Evolutionary conservation across 2,113 vertebrate genomes (phyloP).

Genomic region (Dasypus novemcinctus): DNA sequence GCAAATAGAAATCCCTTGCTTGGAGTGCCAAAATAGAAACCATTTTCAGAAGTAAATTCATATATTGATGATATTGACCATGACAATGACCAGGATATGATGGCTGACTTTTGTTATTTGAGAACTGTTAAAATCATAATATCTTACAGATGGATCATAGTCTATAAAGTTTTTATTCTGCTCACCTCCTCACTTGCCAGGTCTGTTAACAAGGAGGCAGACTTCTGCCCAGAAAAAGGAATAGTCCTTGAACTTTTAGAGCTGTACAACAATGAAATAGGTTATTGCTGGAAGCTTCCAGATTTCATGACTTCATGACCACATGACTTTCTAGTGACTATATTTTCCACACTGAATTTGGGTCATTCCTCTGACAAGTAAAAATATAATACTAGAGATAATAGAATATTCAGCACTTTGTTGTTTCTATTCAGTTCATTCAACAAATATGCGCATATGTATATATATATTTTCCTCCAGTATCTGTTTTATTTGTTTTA

Average conservation of each 20-base stretch:
- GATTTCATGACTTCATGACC: conserved; percentile 55
- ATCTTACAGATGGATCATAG: background rate
- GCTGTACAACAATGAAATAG: background rate
- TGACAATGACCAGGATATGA: background rate
- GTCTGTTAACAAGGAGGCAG: background rate
- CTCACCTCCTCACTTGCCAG: conserved; percentile 7
- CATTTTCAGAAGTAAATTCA: conserved; percentile 18
- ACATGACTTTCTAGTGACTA: background rate
- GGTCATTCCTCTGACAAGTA: conserved; percentile 15
- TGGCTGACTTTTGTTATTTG: background rate
- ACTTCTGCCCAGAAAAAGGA: background rate
- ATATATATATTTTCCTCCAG: background rate
- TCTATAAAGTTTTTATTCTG: conserved; percentile 20
- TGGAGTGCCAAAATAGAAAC: conserved; percentile 13
- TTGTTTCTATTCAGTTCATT: conserved; percentile 19
- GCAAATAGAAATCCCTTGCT: background rate
- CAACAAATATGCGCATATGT: background rate
- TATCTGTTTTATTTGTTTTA: background rate
- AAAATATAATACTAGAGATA: conserved; percentile 8
- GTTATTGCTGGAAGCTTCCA: conserved; percentile 46
- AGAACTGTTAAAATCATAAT: background rate
- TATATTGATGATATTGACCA: background rate
- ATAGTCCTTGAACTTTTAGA: background rate
- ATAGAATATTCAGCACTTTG: conserved; percentile 9
- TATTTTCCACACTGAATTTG: conserved; percentile 42